A percentile compares a stretch with the other conserved stretches of the same genome.
phyloP scores from a whole-genome alignment of 2,113 vertebrate species.

The Pseudonaja textilis region DNA sequence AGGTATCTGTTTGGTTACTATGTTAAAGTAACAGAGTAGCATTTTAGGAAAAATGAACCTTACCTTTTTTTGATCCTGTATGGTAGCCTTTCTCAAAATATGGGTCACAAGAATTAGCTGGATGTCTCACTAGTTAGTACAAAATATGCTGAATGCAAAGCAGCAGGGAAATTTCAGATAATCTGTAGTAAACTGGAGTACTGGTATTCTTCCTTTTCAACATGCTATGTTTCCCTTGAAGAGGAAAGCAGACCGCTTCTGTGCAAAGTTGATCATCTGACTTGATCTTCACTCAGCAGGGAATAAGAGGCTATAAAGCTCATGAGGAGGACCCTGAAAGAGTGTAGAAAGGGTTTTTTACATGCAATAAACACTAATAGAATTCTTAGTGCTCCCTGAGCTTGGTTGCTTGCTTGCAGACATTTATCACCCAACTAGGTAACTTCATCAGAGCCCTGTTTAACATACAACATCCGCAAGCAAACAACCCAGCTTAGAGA shows the following conservation, averaged over 20 bases:
- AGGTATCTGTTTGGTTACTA: constrained; percentile 25
- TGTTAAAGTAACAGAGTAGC: constrained; percentile 1
- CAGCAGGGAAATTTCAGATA: neutral
- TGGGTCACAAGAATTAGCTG: neutral
- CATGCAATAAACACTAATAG: neutral
- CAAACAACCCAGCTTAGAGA: neutral
- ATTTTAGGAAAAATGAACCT: rapidly evolving
- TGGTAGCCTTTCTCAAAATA: neutral
- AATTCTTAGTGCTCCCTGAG: neutral
- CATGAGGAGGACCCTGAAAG: neutral
- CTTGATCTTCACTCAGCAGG: neutral
- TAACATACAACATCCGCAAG: neutral
- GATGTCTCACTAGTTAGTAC: neutral
- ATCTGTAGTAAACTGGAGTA: neutral
- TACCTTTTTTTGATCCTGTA: neutral
- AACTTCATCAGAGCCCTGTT: neutral
- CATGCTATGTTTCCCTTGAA: neutral
- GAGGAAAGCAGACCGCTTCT: neutral
- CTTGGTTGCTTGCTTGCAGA: neutral
- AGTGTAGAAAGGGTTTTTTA: neutral
- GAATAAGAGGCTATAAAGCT: neutral
- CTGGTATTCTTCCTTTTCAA: neutral
- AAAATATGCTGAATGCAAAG: neutral
- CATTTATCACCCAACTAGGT: neutral
- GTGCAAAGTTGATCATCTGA: neutral